Percentiles rank a stretch among this genome's conserved stretches.
These are phyloP conservation scores for Morelia viridis DNA, from an alignment of 2,797 vertebrate species.

Conservation along the genomic window DNA sequence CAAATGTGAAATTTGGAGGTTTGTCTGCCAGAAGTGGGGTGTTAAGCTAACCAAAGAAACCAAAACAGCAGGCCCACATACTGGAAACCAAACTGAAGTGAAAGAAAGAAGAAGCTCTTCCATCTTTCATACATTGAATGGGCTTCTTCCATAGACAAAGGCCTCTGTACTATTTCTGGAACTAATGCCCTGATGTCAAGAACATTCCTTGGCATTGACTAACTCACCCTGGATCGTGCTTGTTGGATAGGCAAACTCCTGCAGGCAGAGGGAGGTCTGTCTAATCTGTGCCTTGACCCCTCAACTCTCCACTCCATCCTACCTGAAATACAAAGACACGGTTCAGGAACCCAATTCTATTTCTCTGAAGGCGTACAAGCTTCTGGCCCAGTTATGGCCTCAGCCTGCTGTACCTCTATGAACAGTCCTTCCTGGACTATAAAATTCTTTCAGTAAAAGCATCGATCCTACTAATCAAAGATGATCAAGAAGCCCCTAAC, in stretches of 20 bases:
- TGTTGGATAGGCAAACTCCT: conserved; percentile 25
- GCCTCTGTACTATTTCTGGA: background rate
- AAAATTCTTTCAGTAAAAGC: background rate
- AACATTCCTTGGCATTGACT: background rate
- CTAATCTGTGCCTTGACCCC: conserved; percentile 57
- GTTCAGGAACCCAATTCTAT: conserved; percentile 1
- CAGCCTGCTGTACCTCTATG: background rate
- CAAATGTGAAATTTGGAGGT: background rate
- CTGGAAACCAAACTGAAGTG: background rate
- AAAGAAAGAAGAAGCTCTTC: background rate
- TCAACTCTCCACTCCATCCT: conserved; percentile 60
- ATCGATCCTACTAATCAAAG: background rate
- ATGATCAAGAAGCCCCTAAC: background rate
- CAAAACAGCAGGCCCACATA: background rate
- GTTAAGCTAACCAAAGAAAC: background rate
- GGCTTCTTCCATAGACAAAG: background rate
- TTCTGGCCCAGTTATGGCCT: background rate
- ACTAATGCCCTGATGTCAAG: background rate
- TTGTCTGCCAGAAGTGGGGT: background rate
- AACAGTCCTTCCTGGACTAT: background rate
- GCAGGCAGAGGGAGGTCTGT: conserved; percentile 39
- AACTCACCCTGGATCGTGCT: conserved; percentile 58
- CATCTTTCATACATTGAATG: background rate
- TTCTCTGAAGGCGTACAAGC: background rate
- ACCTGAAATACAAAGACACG: conserved; percentile 59